phyloP scores from a whole-genome alignment of 2,888 invertebrate genomes.

The Nomada fucata region DNA sequence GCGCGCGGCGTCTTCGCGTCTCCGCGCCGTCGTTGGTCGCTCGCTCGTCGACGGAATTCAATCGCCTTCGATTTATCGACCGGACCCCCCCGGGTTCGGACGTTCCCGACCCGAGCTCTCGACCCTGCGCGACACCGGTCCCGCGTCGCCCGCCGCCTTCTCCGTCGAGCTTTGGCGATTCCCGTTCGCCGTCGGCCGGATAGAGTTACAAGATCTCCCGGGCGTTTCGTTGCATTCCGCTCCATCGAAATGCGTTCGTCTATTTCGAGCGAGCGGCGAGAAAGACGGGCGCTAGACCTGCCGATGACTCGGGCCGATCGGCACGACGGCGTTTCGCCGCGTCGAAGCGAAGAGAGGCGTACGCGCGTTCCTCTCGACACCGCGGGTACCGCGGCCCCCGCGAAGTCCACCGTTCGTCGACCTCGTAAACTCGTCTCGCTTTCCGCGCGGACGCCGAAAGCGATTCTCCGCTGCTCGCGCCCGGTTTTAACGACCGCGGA shows the following conservation, averaged over 20 bases:
- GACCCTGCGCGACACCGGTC: too few species aligned
- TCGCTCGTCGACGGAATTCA: background rate
- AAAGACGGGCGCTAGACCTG: background rate
- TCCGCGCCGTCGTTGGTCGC: slow-evolving; percentile 27
- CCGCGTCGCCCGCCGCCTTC: background rate
- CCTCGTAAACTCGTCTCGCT: slow-evolving; percentile 46
- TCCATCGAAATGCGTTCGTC: slow-evolving; percentile 11
- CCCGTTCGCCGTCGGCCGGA: background rate
- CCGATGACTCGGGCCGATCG: slow-evolving; percentile 11
- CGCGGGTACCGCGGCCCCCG: background rate
- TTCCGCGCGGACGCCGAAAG: slow-evolving; percentile 29
- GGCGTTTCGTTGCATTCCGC: slow-evolving; percentile 15
- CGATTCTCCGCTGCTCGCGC: slow-evolving; percentile 32
- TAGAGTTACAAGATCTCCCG: background rate
- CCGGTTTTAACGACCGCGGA: slow-evolving; percentile 31
- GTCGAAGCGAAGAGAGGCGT: background rate
- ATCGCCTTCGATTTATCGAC: slow-evolving; percentile 11
- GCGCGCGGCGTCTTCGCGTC: slow-evolving; percentile 25
- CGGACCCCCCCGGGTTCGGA: too few species aligned
- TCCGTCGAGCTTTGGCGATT: too few species aligned
- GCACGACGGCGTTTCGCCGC: background rate
- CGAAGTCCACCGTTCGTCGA: slow-evolving; percentile 37
- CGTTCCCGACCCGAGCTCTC: too few species aligned
- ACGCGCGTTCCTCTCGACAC: background rate
- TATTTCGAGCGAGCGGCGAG: slow-evolving; percentile 20